Base-by-base conservation (phyloP, 2,888 invertebrate genomes). In the Agriopis leucophaearia region DNA sequence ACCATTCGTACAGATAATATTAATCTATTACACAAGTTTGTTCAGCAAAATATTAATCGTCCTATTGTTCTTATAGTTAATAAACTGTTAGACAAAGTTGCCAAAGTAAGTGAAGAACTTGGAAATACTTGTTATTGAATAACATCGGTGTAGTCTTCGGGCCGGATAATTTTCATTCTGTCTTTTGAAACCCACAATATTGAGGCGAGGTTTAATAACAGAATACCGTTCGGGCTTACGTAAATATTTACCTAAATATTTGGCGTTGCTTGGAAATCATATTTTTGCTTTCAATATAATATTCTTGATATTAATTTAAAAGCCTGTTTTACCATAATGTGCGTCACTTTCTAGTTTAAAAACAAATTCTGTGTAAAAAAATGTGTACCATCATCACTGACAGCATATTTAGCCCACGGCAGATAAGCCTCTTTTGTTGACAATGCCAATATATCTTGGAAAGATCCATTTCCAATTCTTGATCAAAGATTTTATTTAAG, bases 181-280 rank as follows among this genome's bases (percentile, higher is more conserved):
- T 36, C 48, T 58, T 51, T 42, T 42, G 18, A 50, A 50, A 42
- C 40, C 40, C 40, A 38, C 40, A 48, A 48, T 50, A 40, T 59
- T 42, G 40, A 50, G 27, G 50, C 27, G n/a, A 59, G 50, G 38
- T 59, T 40, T 50, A 59, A 59, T 59, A 59, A 59, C 59, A 27
- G 58, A 45, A 57, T 48, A 36, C 38, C 38, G 47, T 36, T 40
- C 9, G 35, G 50, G 38, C 38, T 47, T 42, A 42, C 13, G 48
- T n/a, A 40, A 59, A 59, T 58, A 48, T 58, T 58, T 48, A 48
- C 58, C 18, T 48, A 58, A 48, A 16, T 58, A 58, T 38, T 58
- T 58, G 57, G 15, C 45, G 45, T 15, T 45, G 10, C 35, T 45
- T 45, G 13, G n/a, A 36, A 16, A 36, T 38, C 16, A 58, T 38